Conservation (phyloP, 2,888 invertebrate genomes). For the Chrysolina oricalcia region DNA sequence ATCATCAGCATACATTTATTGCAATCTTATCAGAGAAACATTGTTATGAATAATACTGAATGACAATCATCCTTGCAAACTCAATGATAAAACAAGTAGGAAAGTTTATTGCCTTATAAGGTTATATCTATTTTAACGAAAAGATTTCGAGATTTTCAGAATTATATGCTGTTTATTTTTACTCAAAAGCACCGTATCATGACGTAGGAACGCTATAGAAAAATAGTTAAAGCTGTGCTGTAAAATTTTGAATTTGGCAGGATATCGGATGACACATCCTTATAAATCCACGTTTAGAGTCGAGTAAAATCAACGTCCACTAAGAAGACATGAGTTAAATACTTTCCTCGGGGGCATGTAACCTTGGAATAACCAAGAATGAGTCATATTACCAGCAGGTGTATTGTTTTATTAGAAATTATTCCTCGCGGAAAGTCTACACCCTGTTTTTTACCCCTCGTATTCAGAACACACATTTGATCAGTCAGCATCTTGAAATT, state of each 20-base stretch:
- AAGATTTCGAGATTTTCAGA: background rate
- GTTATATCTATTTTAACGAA: background rate
- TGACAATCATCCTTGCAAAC: background rate
- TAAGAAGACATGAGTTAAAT: background rate
- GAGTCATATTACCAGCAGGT: constrained; percentile 38
- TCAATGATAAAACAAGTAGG: background rate
- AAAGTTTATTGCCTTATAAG: constrained; percentile 17
- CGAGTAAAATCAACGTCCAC: constrained; percentile 26
- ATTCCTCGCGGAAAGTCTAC: background rate
- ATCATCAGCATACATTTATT: background rate
- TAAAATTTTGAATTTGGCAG: constrained; percentile 21
- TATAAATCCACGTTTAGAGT: constrained; percentile 57
- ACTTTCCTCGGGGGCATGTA: constrained; percentile 24
- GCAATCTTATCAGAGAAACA: background rate
- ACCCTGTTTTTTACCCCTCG: background rate
- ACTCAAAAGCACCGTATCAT: background rate
- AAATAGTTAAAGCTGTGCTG: background rate
- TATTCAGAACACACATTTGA: background rate
- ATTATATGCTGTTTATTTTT: background rate
- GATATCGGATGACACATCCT: constrained; percentile 64
- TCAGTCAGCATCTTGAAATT: background rate
- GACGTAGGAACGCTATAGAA: background rate
- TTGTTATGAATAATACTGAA: background rate
- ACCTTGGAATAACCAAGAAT: constrained; percentile 45
- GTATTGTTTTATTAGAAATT: background rate